A percentile compares a stretch with the other conserved stretches of the same genome.
Conservation (phyloP, 2,888 invertebrate species). For the Furcula furcula region DNA sequence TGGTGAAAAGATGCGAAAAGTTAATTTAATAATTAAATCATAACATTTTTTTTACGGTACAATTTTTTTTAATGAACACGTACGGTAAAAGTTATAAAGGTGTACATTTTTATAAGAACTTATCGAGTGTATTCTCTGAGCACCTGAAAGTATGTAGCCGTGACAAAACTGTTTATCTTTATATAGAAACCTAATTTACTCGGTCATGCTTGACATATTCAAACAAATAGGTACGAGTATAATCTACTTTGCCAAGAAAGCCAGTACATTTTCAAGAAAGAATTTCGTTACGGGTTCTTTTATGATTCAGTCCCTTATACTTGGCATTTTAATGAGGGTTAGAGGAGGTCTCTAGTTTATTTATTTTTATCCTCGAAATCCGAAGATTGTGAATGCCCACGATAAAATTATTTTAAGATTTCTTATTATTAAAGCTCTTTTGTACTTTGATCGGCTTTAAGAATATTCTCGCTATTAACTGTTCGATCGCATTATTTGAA, state of each 20-base stretch:
- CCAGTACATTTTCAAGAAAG: constrained; percentile 12
- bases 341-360: constrained; percentile 53
- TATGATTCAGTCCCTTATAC: constrained; percentile 49
- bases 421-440: background rate
- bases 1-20: too few species aligned
- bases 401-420: constrained; percentile 18
- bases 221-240: too few species aligned
- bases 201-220: constrained; percentile 2
- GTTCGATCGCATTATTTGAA: too few species aligned
- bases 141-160: background rate
- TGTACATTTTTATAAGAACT: background rate
- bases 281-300: constrained; percentile 41
- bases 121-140: background rate
- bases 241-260: constrained; percentile 8
- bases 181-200: background rate
- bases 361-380: constrained; percentile 58
- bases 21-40: too few species aligned
- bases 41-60: too few species aligned
- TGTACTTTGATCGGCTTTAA: background rate
- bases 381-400: constrained; percentile 37
- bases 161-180: background rate
- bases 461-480: too few species aligned
- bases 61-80: too few species aligned
- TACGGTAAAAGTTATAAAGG: too few species aligned
- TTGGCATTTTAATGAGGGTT: constrained; percentile 63